A percentile compares a stretch with the other conserved stretches of the same genome.
Evolutionary conservation across 2,888 invertebrate species (phyloP).

Genomic region (Thera obeliscata): DNA sequence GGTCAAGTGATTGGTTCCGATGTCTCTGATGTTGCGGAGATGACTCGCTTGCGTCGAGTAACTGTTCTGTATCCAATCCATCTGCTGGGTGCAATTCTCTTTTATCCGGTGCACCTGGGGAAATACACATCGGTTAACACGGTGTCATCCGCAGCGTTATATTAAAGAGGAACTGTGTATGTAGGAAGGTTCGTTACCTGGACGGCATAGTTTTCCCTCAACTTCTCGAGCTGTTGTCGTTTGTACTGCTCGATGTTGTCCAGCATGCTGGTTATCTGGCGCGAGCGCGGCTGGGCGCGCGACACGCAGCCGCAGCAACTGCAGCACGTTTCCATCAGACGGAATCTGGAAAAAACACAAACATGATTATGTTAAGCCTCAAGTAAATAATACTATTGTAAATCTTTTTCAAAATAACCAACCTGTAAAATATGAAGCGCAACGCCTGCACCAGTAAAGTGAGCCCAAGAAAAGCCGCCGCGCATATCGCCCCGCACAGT

Average conservation of each 20-base stretch:
- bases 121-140: slow-evolving; percentile 20
- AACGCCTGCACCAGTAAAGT: slow-evolving; percentile 92
- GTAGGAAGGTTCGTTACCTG: slow-evolving; percentile 84
- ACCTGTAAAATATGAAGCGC: slow-evolving; percentile 89
- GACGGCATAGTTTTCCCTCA: slow-evolving; percentile 95
- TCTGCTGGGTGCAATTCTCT: slow-evolving; percentile 96
- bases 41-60: slow-evolving; percentile 95
- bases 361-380: slow-evolving; percentile 16
- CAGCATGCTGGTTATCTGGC: slow-evolving; percentile 94
- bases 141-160: neutral
- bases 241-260: slow-evolving; percentile 96
- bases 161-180: neutral
- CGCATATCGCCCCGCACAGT: slow-evolving; percentile 91
- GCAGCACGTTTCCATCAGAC: slow-evolving; percentile 89
- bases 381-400: slow-evolving; percentile 2
- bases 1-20: slow-evolving; percentile 94
- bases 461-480: slow-evolving; percentile 90
- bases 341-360: slow-evolving; percentile 84
- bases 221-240: slow-evolving; percentile 93
- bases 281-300: slow-evolving; percentile 89
- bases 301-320: slow-evolving; percentile 90
- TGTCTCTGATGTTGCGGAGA: slow-evolving; percentile 94
- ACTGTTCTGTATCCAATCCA: slow-evolving; percentile 96
- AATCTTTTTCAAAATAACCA: slow-evolving; percentile 57
- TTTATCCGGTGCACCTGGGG: slow-evolving; percentile 93